Percentiles rank a stretch among this genome's conserved stretches.
Evolutionary conservation across 2,797 vertebrate genomes (phyloP).

Genomic region (Passerculus sandwichensis): DNA sequence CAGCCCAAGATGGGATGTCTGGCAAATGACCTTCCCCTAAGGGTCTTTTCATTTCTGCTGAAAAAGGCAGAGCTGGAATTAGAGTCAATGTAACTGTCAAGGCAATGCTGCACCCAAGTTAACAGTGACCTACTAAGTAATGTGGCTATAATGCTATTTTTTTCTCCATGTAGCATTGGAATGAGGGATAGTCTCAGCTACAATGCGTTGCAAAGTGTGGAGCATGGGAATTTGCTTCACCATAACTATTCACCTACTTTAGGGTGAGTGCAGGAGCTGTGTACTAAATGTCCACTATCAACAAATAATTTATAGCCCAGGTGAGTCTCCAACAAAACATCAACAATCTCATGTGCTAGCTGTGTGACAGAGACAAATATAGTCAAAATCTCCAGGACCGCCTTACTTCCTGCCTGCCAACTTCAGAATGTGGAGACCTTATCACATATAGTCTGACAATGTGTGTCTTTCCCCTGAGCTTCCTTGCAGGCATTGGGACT

Average conservation of each 20-base stretch:
- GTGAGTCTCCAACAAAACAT: background rate
- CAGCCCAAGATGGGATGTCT: background rate
- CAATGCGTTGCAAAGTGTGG: background rate
- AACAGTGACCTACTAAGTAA: background rate
- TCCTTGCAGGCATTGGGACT: constrained; percentile 58
- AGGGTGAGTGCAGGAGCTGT: background rate
- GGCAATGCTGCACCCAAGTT: background rate
- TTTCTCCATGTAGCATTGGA: background rate
- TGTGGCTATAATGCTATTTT: background rate
- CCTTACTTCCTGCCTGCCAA: constrained; percentile 45
- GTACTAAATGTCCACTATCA: background rate
- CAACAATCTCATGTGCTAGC: background rate
- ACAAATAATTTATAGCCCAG: background rate
- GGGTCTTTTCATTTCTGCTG: background rate
- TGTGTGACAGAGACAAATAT: constrained; percentile 41
- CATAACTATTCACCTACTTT: background rate
- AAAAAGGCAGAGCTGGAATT: constrained; percentile 9
- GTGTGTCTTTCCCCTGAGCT: constrained; percentile 57
- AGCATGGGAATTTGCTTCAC: background rate
- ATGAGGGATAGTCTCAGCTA: background rate
- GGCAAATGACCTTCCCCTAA: constrained; percentile 7
- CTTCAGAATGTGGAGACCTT: constrained; percentile 32
- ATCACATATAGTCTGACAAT: constrained; percentile 32
- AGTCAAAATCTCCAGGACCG: constrained; percentile 33
- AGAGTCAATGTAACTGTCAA: background rate